Base-by-base conservation (phyloP, 1,140 invertebrate species). In the Caenorhabditis latens region DNA sequence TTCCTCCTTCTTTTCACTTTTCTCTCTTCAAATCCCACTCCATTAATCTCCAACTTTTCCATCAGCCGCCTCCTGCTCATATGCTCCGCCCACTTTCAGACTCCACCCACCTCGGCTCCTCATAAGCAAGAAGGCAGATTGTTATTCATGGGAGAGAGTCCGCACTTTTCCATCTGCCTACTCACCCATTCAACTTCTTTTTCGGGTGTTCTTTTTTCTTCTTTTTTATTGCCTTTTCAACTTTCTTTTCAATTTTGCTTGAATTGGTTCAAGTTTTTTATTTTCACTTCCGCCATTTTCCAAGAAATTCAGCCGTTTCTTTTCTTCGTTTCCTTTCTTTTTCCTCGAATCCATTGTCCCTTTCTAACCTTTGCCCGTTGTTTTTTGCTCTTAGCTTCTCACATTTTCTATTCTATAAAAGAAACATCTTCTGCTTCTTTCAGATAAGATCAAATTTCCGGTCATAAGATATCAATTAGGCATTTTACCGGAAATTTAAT, bases 211-310 rank as follows among this genome's bases (percentile, higher is more conserved):
- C 71, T 50, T 24, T 79, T 79, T 79, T 79, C 65, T 46, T 19
- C 46, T 53, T 43, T 53, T 53, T 11, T 16, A 53, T 53, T 53
- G 50, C 50, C n/a, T 13, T 79, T 84, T 58, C 42, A n/a, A n/a
- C 8, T 83, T 53, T 55, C 48, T 40, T 46, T 84, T 61, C 55
- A 32, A n/a, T 65, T 61, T 40, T 58, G 13, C 13, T 11, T 84
- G 5, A 84, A 58, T 58, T 13, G 6, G 53, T 32, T 65, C 24
- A 4, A 7, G 53, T 13, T 82, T 82, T 43, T 32, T 11, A 9
- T 32, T 24, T 46, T 84, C 55, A 65, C 83, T 65, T 84, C 61
- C 50, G 61, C 63, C 50, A n/a, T 19, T 84, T 58, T 84, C 46
- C 43, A 82, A 53, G 13, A 24, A 71, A 71, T 71, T 71, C 65